Base-by-base conservation (phyloP, 2,113 vertebrate genomes). In the Melozone crissalis region DNA sequence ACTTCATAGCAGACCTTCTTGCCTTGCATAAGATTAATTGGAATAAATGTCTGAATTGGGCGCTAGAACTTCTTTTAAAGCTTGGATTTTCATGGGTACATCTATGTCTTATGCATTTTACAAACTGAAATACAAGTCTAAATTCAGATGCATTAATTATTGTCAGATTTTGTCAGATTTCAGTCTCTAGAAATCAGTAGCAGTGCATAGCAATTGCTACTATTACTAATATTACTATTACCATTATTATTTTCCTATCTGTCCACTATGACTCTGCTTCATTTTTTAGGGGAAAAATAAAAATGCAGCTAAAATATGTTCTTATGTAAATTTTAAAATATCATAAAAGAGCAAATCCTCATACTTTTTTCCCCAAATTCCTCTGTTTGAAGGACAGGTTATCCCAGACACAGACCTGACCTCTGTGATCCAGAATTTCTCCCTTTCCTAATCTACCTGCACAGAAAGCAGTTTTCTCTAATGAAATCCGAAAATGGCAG, bases 401-500 rank as follows among this genome's bases (percentile, higher is more conserved):
- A 65, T 46, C 46, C 61, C 75, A 89, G 73, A 23, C 61, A 82
- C 14, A 57, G 33, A 49, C 14, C 11, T 68, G 88, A 75, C 58
- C 76, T 89, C 41, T 65, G 41, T 31, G 24, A 81, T 76, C 41
- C 76, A 63, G 69, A 82, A 80, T 72, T 82, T 73, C 37, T 74
- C 82, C n/a, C 33, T 93, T 79, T 92, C 69, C 59, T 57, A 16
- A 87, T 31, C 49, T 3, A 78, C 35, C 82, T n/a, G 47, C 72
- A 41, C 0, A 0, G 35, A 87, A 89, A 90, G 10, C 19, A 26
- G 44, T 61, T 94, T 84, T 87, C 87, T 96, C 75, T 78, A 79
- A 93, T 62, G 73, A 91, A 90, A 84, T 39, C 87, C 68, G 81
- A 90, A 94, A 96, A 94, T 61, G 35, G 75, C 91, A 93, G 33